phyloP scores from a whole-genome alignment of 1,140 invertebrate species.

The Pissodes strobi region DNA sequence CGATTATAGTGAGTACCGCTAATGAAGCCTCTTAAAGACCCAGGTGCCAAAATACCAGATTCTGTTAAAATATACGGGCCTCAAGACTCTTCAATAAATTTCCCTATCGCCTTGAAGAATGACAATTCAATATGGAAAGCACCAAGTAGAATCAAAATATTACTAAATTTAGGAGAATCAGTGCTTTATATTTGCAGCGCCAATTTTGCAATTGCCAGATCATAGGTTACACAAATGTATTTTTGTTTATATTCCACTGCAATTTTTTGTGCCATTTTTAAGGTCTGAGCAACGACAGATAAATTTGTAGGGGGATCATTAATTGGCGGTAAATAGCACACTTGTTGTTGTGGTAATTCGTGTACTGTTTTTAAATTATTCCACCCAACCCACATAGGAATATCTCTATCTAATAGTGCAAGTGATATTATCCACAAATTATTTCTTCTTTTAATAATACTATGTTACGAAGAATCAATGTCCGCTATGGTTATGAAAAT shows the following conservation, averaged over 20 bases:
- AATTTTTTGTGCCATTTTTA: slow-evolving; percentile 44
- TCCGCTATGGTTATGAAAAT: not conserved
- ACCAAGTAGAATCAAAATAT: slow-evolving; percentile 55
- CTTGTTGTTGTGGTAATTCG: no score
- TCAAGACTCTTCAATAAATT: slow-evolving; percentile 54
- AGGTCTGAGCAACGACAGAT: slow-evolving; percentile 49
- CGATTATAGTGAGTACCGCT: slow-evolving; percentile 20
- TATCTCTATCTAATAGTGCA: no score
- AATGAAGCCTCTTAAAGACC: slow-evolving; percentile 29
- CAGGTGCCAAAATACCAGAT: slow-evolving; percentile 16
- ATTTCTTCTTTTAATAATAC: no score
- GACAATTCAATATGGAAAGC: slow-evolving; percentile 55
- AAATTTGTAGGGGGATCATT: slow-evolving; percentile 47
- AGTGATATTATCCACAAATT: no score
- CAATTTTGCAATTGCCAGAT: slow-evolving; percentile 55
- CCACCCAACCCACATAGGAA: no score
- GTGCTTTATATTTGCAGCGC: slow-evolving; percentile 44
- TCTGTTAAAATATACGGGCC: slow-evolving; percentile 31
- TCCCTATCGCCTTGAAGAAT: slow-evolving; percentile 23
- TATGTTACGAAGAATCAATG: no score
- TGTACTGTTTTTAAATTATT: no score
- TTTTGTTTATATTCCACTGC: slow-evolving; percentile 44
- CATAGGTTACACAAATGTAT: slow-evolving; percentile 53
- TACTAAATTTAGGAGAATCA: slow-evolving; percentile 33
- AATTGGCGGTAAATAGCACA: no score